phyloP scores from a whole-genome alignment of 2,797 vertebrate species.

The Ctenochaetus hawaiiensis region DNA sequence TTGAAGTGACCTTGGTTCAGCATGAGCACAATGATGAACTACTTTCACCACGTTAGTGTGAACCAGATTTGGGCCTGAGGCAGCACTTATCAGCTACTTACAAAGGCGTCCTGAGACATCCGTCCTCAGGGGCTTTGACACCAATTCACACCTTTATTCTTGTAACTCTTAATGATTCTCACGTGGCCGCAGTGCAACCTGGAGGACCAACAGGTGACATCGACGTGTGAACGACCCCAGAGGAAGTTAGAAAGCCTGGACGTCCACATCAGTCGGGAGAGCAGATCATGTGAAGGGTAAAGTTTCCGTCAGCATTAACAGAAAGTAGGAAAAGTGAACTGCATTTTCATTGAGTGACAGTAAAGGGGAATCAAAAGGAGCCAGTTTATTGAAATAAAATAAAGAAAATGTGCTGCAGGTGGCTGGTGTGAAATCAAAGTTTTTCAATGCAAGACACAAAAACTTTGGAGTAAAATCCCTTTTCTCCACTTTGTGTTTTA shows the following conservation, averaged over 20 bases:
- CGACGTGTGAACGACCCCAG: slow-evolving; percentile 21
- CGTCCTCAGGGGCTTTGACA: slow-evolving; percentile 2
- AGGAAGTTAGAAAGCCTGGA: not conserved
- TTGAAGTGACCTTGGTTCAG: slow-evolving; percentile 6
- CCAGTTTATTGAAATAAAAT: too few relatives aligned
- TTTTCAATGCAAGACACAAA: too few relatives aligned
- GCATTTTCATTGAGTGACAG: too few relatives aligned
- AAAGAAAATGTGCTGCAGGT: too few relatives aligned
- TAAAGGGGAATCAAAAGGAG: too few relatives aligned
- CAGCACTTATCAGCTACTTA: slow-evolving; percentile 28
- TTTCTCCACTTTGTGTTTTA: not conserved
- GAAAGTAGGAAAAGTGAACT: not conserved
- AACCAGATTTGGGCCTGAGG: not conserved
- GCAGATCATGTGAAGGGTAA: not conserved
- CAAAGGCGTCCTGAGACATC: slow-evolving; percentile 15
- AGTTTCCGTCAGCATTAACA: not conserved
- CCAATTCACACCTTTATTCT: slow-evolving; percentile 40
- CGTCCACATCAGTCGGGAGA: not conserved
- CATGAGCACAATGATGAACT: not conserved
- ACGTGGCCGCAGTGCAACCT: slow-evolving; percentile 8
- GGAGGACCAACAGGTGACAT: slow-evolving; percentile 10
- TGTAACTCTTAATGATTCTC: not conserved
- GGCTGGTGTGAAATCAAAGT: too few relatives aligned
- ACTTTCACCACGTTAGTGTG: not conserved
- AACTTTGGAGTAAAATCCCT: not conserved